Percentiles rank a stretch among this genome's conserved stretches.
phyloP scores from a whole-genome alignment of 2,113 vertebrate genomes.

The Eulacestoma nigropectus region DNA sequence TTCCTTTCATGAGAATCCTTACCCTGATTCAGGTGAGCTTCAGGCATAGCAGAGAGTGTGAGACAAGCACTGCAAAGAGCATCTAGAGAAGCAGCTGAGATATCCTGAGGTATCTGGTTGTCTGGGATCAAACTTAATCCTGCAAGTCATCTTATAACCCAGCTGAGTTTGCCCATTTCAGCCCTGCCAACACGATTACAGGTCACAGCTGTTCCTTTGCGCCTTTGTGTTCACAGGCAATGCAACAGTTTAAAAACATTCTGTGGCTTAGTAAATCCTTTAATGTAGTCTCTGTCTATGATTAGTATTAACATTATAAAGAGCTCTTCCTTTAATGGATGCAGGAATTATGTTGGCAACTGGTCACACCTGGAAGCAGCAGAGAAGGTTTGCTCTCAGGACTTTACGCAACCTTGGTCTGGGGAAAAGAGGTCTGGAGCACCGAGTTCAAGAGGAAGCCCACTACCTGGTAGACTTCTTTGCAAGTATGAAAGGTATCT shows the following conservation, averaged over 20 bases:
- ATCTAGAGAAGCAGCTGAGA: not conserved
- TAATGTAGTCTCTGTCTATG: not conserved
- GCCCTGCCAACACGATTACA: not conserved
- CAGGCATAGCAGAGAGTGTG: not conserved
- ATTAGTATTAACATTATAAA: not conserved
- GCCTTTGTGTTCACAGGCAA: not conserved
- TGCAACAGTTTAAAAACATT: not conserved
- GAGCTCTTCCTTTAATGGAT: not conserved
- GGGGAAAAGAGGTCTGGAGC: slow-evolving; percentile 56
- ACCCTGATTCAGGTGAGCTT: not conserved
- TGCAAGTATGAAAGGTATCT: slow-evolving; percentile 40
- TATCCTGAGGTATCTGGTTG: not conserved
- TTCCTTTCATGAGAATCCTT: not conserved
- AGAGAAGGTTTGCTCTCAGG: slow-evolving; percentile 62
- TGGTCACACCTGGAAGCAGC: slow-evolving; percentile 63
- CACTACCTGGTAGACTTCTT: slow-evolving; percentile 49
- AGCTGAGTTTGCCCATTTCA: not conserved
- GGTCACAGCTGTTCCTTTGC: not conserved
- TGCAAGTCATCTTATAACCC: not conserved
- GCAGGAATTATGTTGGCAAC: slow-evolving; percentile 68
- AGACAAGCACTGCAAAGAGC: not conserved
- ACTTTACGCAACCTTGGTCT: slow-evolving; percentile 54
- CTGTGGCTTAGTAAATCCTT: not conserved
- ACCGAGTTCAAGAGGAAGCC: slow-evolving; percentile 55
- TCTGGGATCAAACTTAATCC: not conserved